These are phyloP conservation scores for Microctonus aethiopoides DNA, from an alignment of 2,888 invertebrate genomes.

Conservation along the genomic window DNA sequence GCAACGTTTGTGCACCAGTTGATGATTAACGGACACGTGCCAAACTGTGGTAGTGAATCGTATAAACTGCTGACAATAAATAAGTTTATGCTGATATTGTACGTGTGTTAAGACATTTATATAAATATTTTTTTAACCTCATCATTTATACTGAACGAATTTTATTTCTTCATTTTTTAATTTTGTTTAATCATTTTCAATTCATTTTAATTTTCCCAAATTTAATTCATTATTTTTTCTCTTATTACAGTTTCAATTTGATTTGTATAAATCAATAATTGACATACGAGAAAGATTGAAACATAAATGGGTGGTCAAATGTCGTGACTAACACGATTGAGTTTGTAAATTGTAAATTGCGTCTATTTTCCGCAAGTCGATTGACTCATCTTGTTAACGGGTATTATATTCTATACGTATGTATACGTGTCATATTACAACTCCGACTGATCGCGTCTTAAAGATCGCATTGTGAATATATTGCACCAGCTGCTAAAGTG, in stretches of 20 bases:
- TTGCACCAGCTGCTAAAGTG: constrained; percentile 37
- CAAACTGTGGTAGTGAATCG: constrained; percentile 12
- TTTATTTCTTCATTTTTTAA: not conserved
- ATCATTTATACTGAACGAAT: not conserved
- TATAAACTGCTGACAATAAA: constrained; percentile 29
- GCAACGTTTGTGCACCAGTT: constrained; percentile 8
- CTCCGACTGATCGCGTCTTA: constrained; percentile 23
- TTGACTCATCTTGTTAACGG: constrained; percentile 29
- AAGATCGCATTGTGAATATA: constrained; percentile 43
- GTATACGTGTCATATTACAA: constrained; percentile 37
- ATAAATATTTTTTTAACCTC: not conserved
- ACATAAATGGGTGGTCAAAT: constrained; percentile 16
- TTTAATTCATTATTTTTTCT: too few species aligned
- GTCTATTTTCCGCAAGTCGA: constrained; percentile 5
- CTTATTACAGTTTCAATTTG: not conserved
- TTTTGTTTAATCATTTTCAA: not conserved
- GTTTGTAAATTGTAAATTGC: constrained; percentile 7
- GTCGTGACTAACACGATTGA: not conserved
- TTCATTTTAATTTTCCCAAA: too few species aligned
- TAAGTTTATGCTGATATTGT: constrained; percentile 5
- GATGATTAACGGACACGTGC: constrained; percentile 35
- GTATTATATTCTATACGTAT: constrained; percentile 17
- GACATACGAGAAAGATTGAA: not conserved
- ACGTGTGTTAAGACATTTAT: not conserved
- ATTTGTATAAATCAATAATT: not conserved